Evolutionary conservation across 1,140 invertebrate species (phyloP).

Genomic region (Philopotamus ludificatus): DNA sequence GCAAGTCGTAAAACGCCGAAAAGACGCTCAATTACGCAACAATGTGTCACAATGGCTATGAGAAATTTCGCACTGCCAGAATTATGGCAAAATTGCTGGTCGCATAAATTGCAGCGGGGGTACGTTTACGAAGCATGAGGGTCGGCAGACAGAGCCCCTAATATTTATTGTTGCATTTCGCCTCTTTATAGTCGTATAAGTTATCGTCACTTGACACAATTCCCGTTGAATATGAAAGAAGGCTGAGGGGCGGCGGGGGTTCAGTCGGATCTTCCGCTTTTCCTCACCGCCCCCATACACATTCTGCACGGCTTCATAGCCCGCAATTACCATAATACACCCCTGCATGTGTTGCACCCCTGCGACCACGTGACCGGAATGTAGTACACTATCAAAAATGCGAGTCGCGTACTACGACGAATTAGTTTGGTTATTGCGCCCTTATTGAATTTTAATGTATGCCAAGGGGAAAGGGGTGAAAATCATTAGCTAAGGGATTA

Average conservation of each 20-base stretch:
- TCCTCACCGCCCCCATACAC: neutral
- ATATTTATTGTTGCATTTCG: constrained; percentile 1
- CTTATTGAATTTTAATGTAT: too few relatives aligned
- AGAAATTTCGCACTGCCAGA: too few relatives aligned
- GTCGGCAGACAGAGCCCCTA: neutral
- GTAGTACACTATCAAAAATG: constrained; percentile 1
- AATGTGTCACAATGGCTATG: too few relatives aligned
- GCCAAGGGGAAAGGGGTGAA: too few relatives aligned
- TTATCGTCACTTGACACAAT: constrained; percentile 12
- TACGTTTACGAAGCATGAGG: neutral
- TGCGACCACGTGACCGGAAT: constrained; percentile 4
- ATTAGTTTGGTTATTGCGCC: too few relatives aligned
- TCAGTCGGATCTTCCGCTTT: neutral
- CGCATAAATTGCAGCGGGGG: too few relatives aligned
- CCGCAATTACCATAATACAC: constrained; percentile 12
- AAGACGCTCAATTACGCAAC: too few relatives aligned
- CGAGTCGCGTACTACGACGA: neutral
- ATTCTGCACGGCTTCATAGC: constrained; percentile 4
- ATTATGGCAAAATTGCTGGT: too few relatives aligned
- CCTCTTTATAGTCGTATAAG: neutral
- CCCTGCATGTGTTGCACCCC: constrained; percentile 10
- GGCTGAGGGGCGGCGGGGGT: too few relatives aligned
- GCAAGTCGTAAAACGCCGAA: too few relatives aligned
- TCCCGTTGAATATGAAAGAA: constrained; percentile 6
- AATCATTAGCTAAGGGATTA: too few relatives aligned